Conservation (phyloP, 2,797 vertebrate species). For the Syndactyla subalaris region DNA sequence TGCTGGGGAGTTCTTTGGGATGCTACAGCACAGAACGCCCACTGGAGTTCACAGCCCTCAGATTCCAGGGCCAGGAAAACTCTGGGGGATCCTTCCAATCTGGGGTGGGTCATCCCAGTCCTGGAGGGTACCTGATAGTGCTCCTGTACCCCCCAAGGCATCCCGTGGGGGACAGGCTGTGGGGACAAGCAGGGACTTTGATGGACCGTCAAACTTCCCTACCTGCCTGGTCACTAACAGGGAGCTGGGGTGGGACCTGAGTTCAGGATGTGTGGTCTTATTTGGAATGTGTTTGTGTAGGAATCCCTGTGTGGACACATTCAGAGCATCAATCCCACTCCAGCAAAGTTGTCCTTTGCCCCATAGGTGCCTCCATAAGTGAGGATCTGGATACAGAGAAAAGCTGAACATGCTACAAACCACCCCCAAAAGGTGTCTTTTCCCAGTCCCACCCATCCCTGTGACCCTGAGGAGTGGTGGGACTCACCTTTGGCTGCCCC, state of each 20-base stretch:
- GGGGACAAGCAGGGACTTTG: background rate
- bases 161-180: background rate
- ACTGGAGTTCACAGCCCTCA: background rate
- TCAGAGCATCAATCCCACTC: background rate
- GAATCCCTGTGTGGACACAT: background rate
- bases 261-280: background rate
- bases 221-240: background rate
- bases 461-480: accelerated
- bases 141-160: background rate
- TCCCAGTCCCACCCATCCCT: background rate
- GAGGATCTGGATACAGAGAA: accelerated
- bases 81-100: background rate
- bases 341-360: background rate
- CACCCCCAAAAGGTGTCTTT: background rate
- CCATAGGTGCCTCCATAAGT: accelerated
- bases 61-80: background rate
- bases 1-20: background rate
- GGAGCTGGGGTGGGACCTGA: background rate
- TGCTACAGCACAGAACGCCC: too few relatives aligned
- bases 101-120: background rate
- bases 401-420: background rate
- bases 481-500: background rate
- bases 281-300: background rate
- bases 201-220: too few relatives aligned
- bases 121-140: accelerated